phyloP scores from a whole-genome alignment of 2,797 vertebrate genomes.

The Alectoris magna region DNA sequence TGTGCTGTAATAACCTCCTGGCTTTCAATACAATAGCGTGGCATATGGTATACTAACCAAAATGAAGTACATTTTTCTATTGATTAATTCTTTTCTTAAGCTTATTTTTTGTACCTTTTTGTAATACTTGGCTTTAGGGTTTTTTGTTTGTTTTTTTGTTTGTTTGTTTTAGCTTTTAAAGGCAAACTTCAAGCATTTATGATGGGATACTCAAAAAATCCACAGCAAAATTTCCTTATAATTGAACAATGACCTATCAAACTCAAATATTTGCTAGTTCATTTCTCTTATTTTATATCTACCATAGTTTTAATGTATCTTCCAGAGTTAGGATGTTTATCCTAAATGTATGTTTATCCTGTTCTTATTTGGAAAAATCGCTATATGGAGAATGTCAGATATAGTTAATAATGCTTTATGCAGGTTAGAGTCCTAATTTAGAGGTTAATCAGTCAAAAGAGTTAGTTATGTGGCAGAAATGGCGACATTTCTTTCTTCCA shows the following conservation, averaged over 20 bases:
- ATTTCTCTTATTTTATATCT: neutral
- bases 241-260: neutral
- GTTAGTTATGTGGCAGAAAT: neutral
- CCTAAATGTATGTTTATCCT: neutral
- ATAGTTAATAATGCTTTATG: neutral
- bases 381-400: neutral
- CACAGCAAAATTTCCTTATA: neutral
- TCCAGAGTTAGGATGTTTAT: neutral
- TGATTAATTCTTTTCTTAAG: neutral
- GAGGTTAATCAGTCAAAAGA: neutral
- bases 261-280: neutral
- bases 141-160: too few species aligned
- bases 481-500: neutral
- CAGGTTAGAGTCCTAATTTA: neutral
- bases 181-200: neutral
- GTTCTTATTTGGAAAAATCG: neutral
- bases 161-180: too few species aligned
- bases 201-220: neutral
- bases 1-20: neutral
- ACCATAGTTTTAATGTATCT: neutral
- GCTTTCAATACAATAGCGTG: neutral
- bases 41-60: neutral
- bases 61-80: neutral
- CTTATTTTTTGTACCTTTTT: neutral
- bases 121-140: neutral